phyloP scores from a whole-genome alignment of 2,888 invertebrate species.

The Perizoma flavofasciatum region DNA sequence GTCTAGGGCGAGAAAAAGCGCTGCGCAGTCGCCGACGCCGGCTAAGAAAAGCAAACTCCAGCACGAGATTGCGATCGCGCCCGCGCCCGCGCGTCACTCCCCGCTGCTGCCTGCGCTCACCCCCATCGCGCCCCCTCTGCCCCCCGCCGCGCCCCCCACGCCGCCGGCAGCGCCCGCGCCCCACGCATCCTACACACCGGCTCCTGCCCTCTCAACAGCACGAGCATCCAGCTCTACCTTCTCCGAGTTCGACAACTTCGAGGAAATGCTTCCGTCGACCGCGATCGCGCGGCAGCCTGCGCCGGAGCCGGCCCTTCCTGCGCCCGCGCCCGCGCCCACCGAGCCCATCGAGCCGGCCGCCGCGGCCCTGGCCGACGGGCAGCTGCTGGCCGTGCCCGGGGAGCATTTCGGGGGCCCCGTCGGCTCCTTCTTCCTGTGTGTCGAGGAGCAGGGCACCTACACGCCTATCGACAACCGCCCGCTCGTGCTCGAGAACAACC shows the following conservation, averaged over 20 bases:
- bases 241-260: constrained; percentile 71
- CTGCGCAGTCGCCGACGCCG: constrained; percentile 55
- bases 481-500: constrained; percentile 80
- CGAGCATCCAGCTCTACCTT: constrained; percentile 51
- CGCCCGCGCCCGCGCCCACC: constrained; percentile 42
- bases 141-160: constrained; percentile 35
- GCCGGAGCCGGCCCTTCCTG: constrained; percentile 33
- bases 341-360: constrained; percentile 45
- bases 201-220: constrained; percentile 52
- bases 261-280: constrained; percentile 76
- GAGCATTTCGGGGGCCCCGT: constrained; percentile 89
- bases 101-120: constrained; percentile 44
- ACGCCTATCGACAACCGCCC: constrained; percentile 89
- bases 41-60: constrained; percentile 66
- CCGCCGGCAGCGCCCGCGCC: constrained; percentile 27
- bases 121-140: constrained; percentile 40
- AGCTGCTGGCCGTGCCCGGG: constrained; percentile 88
- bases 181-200: constrained; percentile 23
- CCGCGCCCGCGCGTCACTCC: constrained; percentile 25
- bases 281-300: constrained; percentile 69
- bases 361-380: constrained; percentile 80
- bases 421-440: constrained; percentile 89
- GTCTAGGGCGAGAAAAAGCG: constrained; percentile 59
- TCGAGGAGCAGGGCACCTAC: constrained; percentile 88
- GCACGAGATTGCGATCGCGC: constrained; percentile 58